A percentile compares a stretch with the other conserved stretches of the same genome.
Evolutionary conservation across 2,113 vertebrate genomes (phyloP).

Genomic region (Ailuropoda melanoleuca): DNA sequence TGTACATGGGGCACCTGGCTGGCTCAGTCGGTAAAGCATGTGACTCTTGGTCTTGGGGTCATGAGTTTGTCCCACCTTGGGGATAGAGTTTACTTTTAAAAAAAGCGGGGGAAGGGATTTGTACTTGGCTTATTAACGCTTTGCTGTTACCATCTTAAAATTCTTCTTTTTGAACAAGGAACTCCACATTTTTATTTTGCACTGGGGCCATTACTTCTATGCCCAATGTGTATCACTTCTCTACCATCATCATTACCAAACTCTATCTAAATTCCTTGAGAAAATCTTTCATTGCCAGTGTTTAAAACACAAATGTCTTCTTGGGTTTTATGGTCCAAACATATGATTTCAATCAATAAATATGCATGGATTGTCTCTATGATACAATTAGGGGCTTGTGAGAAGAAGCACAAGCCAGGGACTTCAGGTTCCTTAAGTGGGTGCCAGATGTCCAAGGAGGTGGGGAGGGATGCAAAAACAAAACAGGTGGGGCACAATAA

Average conservation of each 20-base stretch:
- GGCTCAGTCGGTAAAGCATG: not conserved
- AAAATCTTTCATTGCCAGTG: not conserved
- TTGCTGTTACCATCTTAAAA: not conserved
- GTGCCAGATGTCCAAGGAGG: not conserved
- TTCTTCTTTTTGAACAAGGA: not conserved
- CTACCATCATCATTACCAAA: not conserved
- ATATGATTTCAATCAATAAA: not conserved
- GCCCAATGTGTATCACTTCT: not conserved
- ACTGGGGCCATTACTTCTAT: not conserved
- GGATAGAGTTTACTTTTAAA: not conserved
- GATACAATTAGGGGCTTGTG: not conserved
- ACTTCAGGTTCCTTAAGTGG: not conserved
- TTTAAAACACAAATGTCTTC: not conserved
- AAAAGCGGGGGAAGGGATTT: rapidly evolving
- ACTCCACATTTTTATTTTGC: not conserved
- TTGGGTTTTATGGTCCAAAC: not conserved
- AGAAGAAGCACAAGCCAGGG: not conserved
- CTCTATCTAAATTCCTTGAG: not conserved
- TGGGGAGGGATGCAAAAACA: not conserved
- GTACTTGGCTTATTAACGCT: not conserved
- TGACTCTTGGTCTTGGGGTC: not conserved
- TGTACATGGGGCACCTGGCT: not conserved
- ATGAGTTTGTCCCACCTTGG: not conserved
- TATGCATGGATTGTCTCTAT: not conserved
- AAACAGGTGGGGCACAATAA: not conserved